Base-by-base conservation (phyloP, 1,140 invertebrate genomes). In the Holotrichia oblita region DNA sequence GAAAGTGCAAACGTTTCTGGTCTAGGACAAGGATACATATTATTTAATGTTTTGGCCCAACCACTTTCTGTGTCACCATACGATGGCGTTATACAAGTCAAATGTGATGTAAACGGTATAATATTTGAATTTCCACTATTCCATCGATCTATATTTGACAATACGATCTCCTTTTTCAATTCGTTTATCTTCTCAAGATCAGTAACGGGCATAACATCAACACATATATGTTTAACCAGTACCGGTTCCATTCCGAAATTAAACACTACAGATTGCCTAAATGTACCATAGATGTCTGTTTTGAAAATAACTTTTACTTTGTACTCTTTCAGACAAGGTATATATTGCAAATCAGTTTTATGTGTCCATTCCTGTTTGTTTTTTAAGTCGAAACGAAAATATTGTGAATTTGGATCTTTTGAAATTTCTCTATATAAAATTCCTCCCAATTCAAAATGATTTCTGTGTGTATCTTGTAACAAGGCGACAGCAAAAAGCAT, bases 211-310 rank as follows among this genome's bases (percentile, higher is more conserved):
- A 94, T 88, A 8, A 95, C 93, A 83, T 96, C 94, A 6, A 95
- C 92, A 83, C 93, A 94, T 12, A 96, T 84, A 83, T 94, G 92
- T 82, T 92, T 90, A 8, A 93, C 89, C 0, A 95, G 83, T 41
- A 94, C 90, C 0, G 94, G 93, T 74, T 93, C 91, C 48, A 85
- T 86, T 0, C 93, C 93, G 86, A 95, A 94, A 85, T 94, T 94
- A 86, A 96, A 95, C 0, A 95, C 90, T 6, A 96, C 87, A 0
- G 93, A 91, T 85, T 97, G 95, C 0, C 93, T 89, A 83, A 95
- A 96, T 3, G 94, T 95, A 27, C 95, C 95, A 85, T 93, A 95
- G 77, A 93, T 92, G 76, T 92, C 90, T 0, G 94, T 93, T 44
- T 89, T 89, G 85, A 96, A 96, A 40, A 87, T 87, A 40, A 97